Evolutionary conservation across 2,797 vertebrate species (phyloP).

Genomic region (Petrocephalus schoutedeni): DNA sequence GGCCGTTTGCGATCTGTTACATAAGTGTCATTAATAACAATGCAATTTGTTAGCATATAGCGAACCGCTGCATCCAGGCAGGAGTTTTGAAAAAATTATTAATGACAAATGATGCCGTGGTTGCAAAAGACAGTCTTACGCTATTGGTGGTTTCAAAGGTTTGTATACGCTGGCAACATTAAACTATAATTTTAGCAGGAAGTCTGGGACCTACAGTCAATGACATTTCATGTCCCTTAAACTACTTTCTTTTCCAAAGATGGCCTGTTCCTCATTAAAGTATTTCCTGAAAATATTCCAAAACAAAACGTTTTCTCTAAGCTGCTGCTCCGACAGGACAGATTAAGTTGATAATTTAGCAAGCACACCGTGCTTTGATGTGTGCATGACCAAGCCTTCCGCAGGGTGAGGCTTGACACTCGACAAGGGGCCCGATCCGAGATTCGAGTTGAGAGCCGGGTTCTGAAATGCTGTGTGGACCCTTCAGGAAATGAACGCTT

Average conservation of each 20-base stretch:
- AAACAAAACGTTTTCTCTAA: background rate
- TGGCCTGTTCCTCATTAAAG: background rate
- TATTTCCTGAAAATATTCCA: background rate
- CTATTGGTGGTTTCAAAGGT: background rate
- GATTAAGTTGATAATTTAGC: constrained; percentile 11
- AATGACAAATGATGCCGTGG: background rate
- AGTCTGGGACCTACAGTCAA: background rate
- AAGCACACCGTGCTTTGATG: background rate
- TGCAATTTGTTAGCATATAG: background rate
- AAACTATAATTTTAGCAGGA: background rate
- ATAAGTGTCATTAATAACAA: background rate
- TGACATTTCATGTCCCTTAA: background rate
- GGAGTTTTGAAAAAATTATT: background rate
- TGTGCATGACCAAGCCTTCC: background rate
- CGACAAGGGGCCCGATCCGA: background rate
- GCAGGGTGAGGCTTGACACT: background rate
- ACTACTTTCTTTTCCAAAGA: background rate
- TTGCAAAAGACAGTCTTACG: background rate
- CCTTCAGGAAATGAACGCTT: background rate
- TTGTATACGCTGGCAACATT: background rate
- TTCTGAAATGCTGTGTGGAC: background rate
- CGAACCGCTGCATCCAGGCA: background rate
- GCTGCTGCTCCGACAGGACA: background rate
- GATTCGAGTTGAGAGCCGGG: background rate
- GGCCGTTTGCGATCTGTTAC: background rate